Evolutionary conservation across 2,888 invertebrate species (phyloP), one percentile per base, ranked within the genome.

Genomic region (Horisme vitalbata): DNA sequence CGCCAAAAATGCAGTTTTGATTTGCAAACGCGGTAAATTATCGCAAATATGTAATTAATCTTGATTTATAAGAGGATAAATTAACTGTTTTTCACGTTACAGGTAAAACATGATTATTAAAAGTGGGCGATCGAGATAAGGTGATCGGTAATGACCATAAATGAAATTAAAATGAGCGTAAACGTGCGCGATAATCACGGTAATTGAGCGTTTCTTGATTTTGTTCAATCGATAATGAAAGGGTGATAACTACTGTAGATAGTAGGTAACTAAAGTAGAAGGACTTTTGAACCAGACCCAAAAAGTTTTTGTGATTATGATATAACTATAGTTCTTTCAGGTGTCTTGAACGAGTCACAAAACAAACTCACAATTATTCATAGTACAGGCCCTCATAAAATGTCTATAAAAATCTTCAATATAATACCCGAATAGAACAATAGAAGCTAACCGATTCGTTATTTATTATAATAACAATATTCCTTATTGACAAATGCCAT

Each of bases 1-100:
- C 48, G 62, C 46, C 60, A 65, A 66, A 70, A 62, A 64, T 53
- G 55, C 45, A 48, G 44, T 57, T 58, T 58, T 53, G 55, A 53
- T 56, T 61, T 20, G 53, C 35, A 47, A 55, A 51, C 52, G 63
- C 52, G 49, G 46, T 50, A 47, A 63, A 64, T 65, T 65, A 57
- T 50, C 46, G 44, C 47, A 59, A 57, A 47, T 44, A 39, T 14
- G 44, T 52, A 60, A 66, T 65, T 59, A 59, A 41, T 47, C 33
- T 26, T 63, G 51, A 69, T 65, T 63, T 55, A 60, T 56, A 48
- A 10, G 13, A n/a, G 44, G n/a, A 21, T 20, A 41, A n/a, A n/a
- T 28, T 31, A 36, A 36, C 30, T 30, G 31, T 35, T 55, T 54
- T 56, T 44, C 41, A 30, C 35, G 14, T 34, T 36, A 21, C 23